Conservation (phyloP, 35 echinoderm and acorn worm genomes). For the Lytechinus pictus region DNA sequence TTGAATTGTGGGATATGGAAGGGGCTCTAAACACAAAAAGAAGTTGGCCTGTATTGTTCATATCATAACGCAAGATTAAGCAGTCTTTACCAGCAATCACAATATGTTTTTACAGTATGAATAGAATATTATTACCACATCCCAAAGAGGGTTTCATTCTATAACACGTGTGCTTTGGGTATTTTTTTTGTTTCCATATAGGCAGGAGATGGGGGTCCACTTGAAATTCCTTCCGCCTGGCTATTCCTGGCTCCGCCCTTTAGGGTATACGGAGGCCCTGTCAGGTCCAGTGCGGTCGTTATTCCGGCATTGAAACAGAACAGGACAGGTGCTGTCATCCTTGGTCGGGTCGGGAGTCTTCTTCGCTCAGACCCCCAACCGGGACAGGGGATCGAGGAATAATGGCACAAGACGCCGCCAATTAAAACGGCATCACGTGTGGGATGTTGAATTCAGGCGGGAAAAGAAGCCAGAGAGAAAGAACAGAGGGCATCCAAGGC, state of each 20-base stretch:
- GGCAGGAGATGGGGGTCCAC: too few relatives aligned
- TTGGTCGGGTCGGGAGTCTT: neutral
- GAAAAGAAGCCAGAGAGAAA: neutral
- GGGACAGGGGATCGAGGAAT: slow-evolving; percentile 10
- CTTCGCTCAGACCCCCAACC: neutral
- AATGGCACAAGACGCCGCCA: slow-evolving; percentile 32
- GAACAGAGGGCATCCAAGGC: neutral
- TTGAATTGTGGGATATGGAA: neutral
- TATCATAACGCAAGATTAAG: too few relatives aligned
- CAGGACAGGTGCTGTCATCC: slow-evolving; percentile 32
- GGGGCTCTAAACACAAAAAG: neutral
- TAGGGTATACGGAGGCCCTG: neutral
- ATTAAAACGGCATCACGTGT: slow-evolving; percentile 39
- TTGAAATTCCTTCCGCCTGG: neutral
- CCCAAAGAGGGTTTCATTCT: too few relatives aligned
- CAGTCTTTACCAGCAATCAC: too few relatives aligned
- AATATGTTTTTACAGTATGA: too few relatives aligned
- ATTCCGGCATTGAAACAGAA: neutral
- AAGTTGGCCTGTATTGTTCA: neutral
- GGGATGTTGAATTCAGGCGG: neutral
- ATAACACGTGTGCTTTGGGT: too few relatives aligned
- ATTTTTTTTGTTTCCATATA: too few relatives aligned
- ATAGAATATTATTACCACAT: too few relatives aligned
- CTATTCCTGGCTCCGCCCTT: neutral
- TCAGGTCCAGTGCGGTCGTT: neutral